phyloP scores from a whole-genome alignment of 2,113 vertebrate genomes.

The Equus quagga region DNA sequence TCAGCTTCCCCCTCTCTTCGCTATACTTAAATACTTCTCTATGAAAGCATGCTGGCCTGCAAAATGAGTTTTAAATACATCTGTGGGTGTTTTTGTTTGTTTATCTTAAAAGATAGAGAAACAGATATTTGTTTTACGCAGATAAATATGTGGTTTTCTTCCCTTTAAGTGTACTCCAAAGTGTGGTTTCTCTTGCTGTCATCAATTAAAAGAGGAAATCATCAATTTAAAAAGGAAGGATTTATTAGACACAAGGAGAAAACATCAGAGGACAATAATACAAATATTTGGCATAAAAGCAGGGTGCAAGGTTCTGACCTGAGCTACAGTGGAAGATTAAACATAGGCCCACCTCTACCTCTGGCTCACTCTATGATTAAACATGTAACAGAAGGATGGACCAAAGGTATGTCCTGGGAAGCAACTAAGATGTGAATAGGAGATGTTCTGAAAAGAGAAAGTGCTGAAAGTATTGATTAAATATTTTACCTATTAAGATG shows the following conservation, averaged over 20 bases:
- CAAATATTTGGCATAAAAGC: constrained; percentile 15
- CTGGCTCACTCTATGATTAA: neutral
- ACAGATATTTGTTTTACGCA: constrained; percentile 8
- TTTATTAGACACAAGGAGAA: neutral
- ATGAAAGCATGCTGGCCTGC: neutral
- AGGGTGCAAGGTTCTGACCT: neutral
- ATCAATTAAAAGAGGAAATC: neutral
- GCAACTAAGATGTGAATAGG: neutral
- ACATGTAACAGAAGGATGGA: neutral
- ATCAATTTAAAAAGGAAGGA: neutral
- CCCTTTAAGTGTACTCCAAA: neutral
- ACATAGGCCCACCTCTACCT: neutral
- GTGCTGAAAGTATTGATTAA: neutral
- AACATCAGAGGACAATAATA: neutral
- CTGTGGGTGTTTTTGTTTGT: neutral
- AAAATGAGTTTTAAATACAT: neutral
- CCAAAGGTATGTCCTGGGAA: neutral
- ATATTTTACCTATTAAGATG: neutral
- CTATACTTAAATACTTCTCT: neutral
- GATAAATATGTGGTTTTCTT: constrained; percentile 34
- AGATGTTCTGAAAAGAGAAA: neutral
- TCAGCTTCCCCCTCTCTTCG: neutral
- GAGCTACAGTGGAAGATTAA: neutral
- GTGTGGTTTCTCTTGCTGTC: neutral
- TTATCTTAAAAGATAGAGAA: constrained; percentile 44